phyloP scores from a whole-genome alignment of 1,140 invertebrate genomes.

The Agrypnia vestita region DNA sequence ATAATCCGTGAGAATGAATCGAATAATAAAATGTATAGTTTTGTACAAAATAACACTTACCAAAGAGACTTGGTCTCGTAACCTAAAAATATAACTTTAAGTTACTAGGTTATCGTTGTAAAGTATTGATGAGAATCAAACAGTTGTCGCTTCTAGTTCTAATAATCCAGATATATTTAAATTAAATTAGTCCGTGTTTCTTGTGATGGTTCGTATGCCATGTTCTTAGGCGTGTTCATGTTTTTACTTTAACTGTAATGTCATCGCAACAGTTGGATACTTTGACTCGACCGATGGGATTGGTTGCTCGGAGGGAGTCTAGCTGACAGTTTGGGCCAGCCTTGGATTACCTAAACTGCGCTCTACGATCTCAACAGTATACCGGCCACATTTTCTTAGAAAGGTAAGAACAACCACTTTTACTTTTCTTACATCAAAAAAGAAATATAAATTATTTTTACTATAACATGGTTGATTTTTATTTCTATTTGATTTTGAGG shows the following conservation, averaged over 20 bases:
- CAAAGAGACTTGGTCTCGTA: conserved; percentile 75
- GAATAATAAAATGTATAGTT: conserved; percentile 68
- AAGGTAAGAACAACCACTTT: conserved; percentile 54
- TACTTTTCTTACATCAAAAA: background rate
- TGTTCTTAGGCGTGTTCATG: conserved; percentile 22
- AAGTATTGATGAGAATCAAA: conserved; percentile 51
- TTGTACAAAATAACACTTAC: conserved; percentile 75
- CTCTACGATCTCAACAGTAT: background rate
- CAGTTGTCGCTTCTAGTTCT: conserved; percentile 56
- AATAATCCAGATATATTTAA: conserved; percentile 49
- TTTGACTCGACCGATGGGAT: background rate
- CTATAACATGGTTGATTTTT: too few species aligned
- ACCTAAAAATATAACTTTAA: conserved; percentile 64
- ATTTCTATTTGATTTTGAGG: too few species aligned
- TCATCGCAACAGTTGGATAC: conserved; percentile 17
- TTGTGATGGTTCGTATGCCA: conserved; percentile 56
- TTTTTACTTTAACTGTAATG: conserved; percentile 9
- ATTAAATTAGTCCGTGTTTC: conserved; percentile 55
- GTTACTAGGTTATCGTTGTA: conserved; percentile 57
- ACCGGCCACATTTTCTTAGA: conserved; percentile 43
- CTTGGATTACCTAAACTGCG: conserved; percentile 4
- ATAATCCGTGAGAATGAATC: conserved; percentile 42
- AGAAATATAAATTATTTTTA: background rate
- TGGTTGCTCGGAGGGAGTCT: background rate
- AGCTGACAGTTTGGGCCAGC: conserved; percentile 9